Base-by-base conservation (phyloP, 2,888 invertebrate genomes). In the Mongoloraphidia duomilia region DNA sequence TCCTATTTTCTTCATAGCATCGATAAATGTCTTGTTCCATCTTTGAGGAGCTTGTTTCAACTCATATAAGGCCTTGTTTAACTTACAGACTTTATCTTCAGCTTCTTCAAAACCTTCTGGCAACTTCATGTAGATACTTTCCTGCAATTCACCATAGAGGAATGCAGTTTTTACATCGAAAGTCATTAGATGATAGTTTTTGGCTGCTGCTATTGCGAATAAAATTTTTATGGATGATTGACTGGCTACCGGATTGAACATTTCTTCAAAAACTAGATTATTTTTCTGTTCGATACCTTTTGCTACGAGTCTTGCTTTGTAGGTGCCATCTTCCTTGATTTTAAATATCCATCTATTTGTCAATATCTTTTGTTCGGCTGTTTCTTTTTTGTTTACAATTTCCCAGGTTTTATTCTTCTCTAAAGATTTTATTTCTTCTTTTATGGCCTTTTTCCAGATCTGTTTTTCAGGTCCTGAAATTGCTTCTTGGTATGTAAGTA, bases 1-100 rank as follows among this genome's bases (percentile, higher is more conserved):
- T 26, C 26, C 26, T 3, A 26, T 26, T 26, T 17, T 26, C 26
- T 26, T 26, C 26, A 26, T 26, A 6, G 26, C 26, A 26, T 26
- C 26, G 26, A 26, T 26, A 26, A 26, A 26, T 26, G 3, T 26
- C 26, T 38, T 8, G 34, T 50, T 49, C 47, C 52, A 54, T 3
- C 43, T 41, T 4, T 46, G 13, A 1, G 52, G 50, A 1, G 54
- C 44, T n/a, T 54, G 53, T 14, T 52, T 54, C 5, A 54, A 26
- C 1, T 9, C 39, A 8, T n/a, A 49, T 38, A 8, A 42, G 26
- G 14, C 43, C 17, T 41, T 13, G n/a, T 41, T 45, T 34, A 35
- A 26, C 41, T 45, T 46, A 17, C 46, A 49, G 3, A 49, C n/a
- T 46, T 49, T 45, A 26, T 26, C 6, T 34, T 26, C 34, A 13